Percentiles rank a stretch among this genome's conserved stretches.
These are phyloP conservation scores for Eretmocerus hayati DNA, from an alignment of 2,888 invertebrate species.

Conservation along the genomic window DNA sequence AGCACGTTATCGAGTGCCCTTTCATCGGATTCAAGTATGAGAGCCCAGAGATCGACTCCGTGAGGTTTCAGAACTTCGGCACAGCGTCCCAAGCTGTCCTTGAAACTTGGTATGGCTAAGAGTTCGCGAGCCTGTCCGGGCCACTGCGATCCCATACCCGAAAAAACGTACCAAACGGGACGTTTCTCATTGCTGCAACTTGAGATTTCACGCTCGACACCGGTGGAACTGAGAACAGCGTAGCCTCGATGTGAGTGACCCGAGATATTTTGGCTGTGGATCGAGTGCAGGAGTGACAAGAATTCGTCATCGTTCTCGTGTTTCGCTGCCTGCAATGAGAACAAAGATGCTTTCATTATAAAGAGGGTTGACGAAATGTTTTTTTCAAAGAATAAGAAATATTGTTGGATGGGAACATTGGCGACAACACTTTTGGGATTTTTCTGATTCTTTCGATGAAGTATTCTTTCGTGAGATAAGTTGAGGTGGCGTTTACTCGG, in stretches of 20 bases:
- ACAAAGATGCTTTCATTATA: too few species aligned
- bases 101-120: constrained; percentile 76
- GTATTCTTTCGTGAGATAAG: too few species aligned
- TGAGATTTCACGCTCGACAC: constrained; percentile 50
- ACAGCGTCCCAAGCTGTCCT: constrained; percentile 67
- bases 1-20: constrained; percentile 77
- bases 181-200: constrained; percentile 55
- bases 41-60: constrained; percentile 74
- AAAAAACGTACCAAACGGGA: constrained; percentile 91
- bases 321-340: constrained; percentile 42
- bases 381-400: too few species aligned
- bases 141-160: constrained; percentile 99
- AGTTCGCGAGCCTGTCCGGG: constrained; percentile 87
- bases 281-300: constrained; percentile 67
- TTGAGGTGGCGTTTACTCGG: too few species aligned
- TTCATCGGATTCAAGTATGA: constrained; percentile 70
- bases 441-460: too few species aligned
- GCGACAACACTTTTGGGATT: too few species aligned
- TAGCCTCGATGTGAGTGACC: constrained; percentile 81
- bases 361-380: too few species aligned
- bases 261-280: constrained; percentile 62
- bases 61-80: constrained; percentile 71
- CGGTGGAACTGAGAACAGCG: constrained; percentile 59
- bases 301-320: constrained; percentile 63
- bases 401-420: too few species aligned